Evolutionary conservation across 2,888 invertebrate species (phyloP).

Genomic region (Latrodectus elegans): DNA sequence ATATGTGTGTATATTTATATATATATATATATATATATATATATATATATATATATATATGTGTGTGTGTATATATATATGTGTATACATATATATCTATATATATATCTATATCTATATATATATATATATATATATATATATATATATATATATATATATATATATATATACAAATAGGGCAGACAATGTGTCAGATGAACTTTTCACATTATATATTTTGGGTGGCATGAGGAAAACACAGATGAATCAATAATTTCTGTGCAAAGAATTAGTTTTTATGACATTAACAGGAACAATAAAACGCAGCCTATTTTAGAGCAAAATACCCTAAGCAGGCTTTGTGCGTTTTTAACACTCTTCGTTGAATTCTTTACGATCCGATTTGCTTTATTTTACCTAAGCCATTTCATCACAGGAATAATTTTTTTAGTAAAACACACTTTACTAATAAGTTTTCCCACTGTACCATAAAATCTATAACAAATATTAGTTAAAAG

Average conservation of each 20-base stretch:
- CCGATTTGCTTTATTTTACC: slow-evolving; percentile 2
- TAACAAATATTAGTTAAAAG: slow-evolving; percentile 45
- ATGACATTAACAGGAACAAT: slow-evolving; percentile 47
- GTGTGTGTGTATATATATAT: too few relatives aligned
- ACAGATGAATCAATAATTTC: slow-evolving; percentile 55
- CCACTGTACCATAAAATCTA: slow-evolving; percentile 21
- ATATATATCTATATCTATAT: too few relatives aligned
- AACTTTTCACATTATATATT: slow-evolving; percentile 60
- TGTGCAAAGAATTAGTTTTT: slow-evolving; percentile 61
- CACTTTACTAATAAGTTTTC: slow-evolving; percentile 7
- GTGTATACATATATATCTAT: too few relatives aligned
- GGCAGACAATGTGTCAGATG: slow-evolving; percentile 48
- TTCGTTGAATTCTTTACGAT: slow-evolving; percentile 20
- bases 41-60: too few relatives aligned
- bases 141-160: too few relatives aligned
- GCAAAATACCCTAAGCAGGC: slow-evolving; percentile 45
- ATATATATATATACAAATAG: too few relatives aligned
- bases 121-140: too few relatives aligned
- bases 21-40: too few relatives aligned
- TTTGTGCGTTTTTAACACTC: slow-evolving; percentile 50
- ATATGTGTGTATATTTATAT: too few relatives aligned
- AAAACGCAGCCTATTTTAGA: slow-evolving; percentile 44
- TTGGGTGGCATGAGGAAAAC: slow-evolving; percentile 52
- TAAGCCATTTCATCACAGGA: slow-evolving; percentile 20
- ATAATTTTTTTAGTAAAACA: not conserved